Evolutionary conservation across 1,140 invertebrate genomes (phyloP), one percentile per base, ranked within the genome.

Genomic region (Heliconius eleuchia): DNA sequence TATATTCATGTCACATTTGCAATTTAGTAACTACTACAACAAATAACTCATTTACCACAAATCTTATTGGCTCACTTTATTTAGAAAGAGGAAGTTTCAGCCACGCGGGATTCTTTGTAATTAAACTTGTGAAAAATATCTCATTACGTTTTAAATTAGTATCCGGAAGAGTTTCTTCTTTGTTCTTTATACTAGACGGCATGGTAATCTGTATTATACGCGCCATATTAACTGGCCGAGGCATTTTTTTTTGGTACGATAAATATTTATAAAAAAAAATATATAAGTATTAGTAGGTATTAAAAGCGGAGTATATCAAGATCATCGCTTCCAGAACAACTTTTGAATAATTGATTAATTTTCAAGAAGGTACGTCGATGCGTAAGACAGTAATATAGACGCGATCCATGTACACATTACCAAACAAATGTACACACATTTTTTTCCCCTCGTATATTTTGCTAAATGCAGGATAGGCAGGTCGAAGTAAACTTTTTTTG

Each of bases 41-140:
- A 66, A 66, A 30, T 30, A 72, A 71, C 42, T 55, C 23, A 52
- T 34, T 39, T 70, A 50, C 52, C 34, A 55, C 60, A 80, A 81
- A 79, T 71, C 77, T 81, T 75, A 78, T 78, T 81, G 77, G 71
- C n/a, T 52, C n/a, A 42, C 37, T 73, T 82, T 82, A 86, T 85
- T 86, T 85, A 76, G 82, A 78, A 86, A 85, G 84, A 85, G 85
- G 85, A 86, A 86, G 78, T 86, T 84, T 46, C 52, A 46, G 52
- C 73, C 85, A 72, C 84, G 57, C 52, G 80, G 81, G 84, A 86
- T 81, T 79, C 82, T 81, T 66, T 80, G 79, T 78, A 87, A 84
- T 83, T 82, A 83, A 85, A 86, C 83, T 86, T 84, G 75, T 70
- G 76, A 77, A 82, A 83, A 83, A 84, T 81, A 77, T 81, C 80